Percentiles rank a stretch among this genome's conserved stretches.
Conservation (phyloP, 2,888 invertebrate genomes). For the Sminthurinus aureus region DNA sequence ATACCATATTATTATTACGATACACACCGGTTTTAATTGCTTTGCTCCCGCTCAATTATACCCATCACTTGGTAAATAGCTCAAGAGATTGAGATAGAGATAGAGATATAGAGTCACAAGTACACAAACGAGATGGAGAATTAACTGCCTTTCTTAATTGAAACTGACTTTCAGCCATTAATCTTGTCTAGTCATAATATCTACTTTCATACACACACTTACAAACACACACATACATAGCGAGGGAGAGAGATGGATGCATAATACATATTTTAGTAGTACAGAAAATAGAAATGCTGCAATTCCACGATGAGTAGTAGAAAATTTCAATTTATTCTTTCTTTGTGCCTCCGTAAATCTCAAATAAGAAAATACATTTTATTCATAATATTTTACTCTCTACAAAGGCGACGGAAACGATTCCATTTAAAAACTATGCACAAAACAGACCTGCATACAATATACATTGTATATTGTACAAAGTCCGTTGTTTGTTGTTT, state of each 20-base stretch:
- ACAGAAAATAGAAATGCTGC: not conserved
- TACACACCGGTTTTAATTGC: constrained; percentile 4
- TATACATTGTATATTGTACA: no score
- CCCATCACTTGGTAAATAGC: constrained; percentile 20
- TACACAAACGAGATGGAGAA: constrained; percentile 4
- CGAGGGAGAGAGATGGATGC: no score
- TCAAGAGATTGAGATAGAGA: not conserved
- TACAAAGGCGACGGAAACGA: no score
- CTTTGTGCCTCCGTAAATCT: no score
- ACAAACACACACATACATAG: not conserved
- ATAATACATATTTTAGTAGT: not conserved
- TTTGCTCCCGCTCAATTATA: constrained; percentile 7
- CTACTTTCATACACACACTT: not conserved
- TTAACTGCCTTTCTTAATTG: constrained; percentile 15
- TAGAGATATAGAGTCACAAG: not conserved
- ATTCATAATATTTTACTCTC: no score
- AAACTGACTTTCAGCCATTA: constrained; percentile 3
- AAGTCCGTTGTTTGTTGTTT: no score
- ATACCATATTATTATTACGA: not conserved
- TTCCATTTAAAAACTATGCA: no score
- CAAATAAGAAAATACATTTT: no score
- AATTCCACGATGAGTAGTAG: not conserved
- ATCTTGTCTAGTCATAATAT: not conserved
- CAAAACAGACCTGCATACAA: no score
- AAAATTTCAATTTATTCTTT: no score